Evolutionary conservation across 1,140 invertebrate genomes (phyloP).

Genomic region (Drosophila biarmipes): DNA sequence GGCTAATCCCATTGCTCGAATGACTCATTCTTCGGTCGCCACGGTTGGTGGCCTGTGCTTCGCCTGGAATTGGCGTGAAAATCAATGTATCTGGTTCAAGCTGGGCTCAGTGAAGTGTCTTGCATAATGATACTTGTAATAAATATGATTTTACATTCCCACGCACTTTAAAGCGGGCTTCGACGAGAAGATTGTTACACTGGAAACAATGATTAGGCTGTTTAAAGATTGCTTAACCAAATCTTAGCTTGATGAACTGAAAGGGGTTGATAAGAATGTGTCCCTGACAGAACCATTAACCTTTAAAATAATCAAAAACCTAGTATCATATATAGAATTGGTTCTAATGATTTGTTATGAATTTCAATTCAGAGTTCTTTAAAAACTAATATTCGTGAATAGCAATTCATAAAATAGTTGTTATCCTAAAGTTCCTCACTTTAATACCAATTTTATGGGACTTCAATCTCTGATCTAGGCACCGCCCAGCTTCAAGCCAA

Average conservation of each 20-base stretch:
- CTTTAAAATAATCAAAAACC: not conserved
- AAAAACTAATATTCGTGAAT: not conserved
- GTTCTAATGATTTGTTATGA: too few species aligned
- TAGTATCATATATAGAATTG: not conserved
- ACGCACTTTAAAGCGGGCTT: not conserved
- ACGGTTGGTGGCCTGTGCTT: slow-evolving; percentile 24
- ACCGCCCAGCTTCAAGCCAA: slow-evolving; percentile 9
- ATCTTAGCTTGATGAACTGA: not conserved
- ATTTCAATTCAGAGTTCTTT: not conserved
- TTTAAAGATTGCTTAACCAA: too few species aligned
- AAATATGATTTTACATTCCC: slow-evolving; percentile 17
- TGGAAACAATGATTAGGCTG: not conserved
- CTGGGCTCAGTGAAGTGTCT: slow-evolving; percentile 12
- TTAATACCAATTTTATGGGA: not conserved
- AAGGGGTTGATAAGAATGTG: not conserved
- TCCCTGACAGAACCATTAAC: not conserved
- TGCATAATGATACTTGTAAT: slow-evolving; percentile 17
- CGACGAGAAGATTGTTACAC: not conserved
- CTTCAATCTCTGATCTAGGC: slow-evolving; percentile 1
- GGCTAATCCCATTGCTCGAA: slow-evolving; percentile 24
- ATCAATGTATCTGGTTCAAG: slow-evolving; percentile 42
- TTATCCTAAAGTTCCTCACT: not conserved
- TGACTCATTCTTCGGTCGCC: slow-evolving; percentile 54
- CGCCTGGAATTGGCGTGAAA: slow-evolving; percentile 30
- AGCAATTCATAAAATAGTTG: not conserved